Conservation (phyloP, 2,113 vertebrate genomes). For the chimpanzee (Pan troglodytes) region NHGRI_mPanTro3-v2.1_pri NC_072401.2:122547501-122548000, state of each 20-base stretch:
- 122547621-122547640: too few species aligned
- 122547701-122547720: too few species aligned
- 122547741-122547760: not conserved
- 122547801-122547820: not conserved
- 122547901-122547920: not conserved
- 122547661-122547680: too few species aligned
- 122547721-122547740: too few species aligned
- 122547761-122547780: not conserved
- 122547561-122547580: too few species aligned
- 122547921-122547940: not conserved
- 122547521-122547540: too few species aligned
- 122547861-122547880: not conserved
- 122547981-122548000: not conserved
- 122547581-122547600: too few species aligned
- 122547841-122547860: not conserved
- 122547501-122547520: too few species aligned
- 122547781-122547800: not conserved
- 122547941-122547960: not conserved
- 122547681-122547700: too few species aligned
- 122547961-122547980: not conserved
- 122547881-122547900: not conserved
- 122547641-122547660: too few species aligned
- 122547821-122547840: not conserved
- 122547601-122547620: too few species aligned
- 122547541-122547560: too few species aligned